These are phyloP conservation scores for Cosmia pyralina DNA, from an alignment of 2,888 invertebrate genomes.

Conservation along the genomic window DNA sequence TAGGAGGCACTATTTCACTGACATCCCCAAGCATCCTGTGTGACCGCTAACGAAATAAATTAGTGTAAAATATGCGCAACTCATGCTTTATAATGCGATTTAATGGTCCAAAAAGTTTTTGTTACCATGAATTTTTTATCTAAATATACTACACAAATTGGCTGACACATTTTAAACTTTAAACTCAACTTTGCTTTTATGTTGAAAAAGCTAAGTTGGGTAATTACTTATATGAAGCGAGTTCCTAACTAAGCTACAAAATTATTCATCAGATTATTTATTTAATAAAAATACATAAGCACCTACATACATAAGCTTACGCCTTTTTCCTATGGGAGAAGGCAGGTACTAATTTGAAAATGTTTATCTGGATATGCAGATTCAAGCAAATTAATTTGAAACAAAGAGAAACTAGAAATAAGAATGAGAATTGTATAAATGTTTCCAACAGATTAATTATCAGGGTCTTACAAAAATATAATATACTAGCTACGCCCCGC, in stretches of 20 bases:
- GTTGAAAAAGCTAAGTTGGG: background rate
- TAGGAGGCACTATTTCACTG: constrained; percentile 13
- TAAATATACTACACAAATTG: background rate
- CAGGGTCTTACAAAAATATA: background rate
- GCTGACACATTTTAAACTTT: constrained; percentile 1
- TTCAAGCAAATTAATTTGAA: background rate
- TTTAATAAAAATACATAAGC: background rate
- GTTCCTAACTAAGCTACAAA: background rate
- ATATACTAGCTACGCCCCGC: no score
- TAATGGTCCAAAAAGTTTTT: constrained; percentile 14
- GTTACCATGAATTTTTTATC: constrained; percentile 10
- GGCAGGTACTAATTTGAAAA: background rate
- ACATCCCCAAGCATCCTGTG: background rate
- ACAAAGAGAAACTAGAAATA: background rate
- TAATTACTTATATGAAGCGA: background rate
- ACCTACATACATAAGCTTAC: background rate
- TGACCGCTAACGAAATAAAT: constrained; percentile 24
- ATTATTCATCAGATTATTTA: background rate
- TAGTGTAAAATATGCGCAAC: constrained; percentile 4
- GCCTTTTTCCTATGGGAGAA: background rate
- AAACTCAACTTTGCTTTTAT: background rate
- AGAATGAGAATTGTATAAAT: background rate
- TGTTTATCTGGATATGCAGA: background rate
- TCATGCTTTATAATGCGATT: constrained; percentile 17
- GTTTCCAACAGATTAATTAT: background rate